These are phyloP conservation scores for Scleropages formosus DNA, from an alignment of 2,797 vertebrate species.

Conservation along the genomic window DNA sequence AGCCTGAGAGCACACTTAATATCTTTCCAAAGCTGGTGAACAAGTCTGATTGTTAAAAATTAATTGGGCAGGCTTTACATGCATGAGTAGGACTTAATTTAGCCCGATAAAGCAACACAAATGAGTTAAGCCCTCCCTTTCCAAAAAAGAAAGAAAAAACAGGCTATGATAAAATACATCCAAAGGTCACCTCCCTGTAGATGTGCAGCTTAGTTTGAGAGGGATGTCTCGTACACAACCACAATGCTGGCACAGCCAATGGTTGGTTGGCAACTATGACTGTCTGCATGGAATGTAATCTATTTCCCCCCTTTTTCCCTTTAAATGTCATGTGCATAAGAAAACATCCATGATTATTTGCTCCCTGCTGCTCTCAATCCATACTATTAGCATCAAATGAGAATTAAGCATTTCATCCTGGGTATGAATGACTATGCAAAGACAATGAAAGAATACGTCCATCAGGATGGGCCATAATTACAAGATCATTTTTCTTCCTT, in stretches of 20 bases:
- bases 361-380: conserved; percentile 58
- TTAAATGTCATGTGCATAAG: conserved; percentile 67
- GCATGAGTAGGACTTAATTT: conserved; percentile 65
- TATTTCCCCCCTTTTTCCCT: conserved; percentile 50
- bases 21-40: conserved; percentile 17
- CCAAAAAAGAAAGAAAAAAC: conserved; percentile 36
- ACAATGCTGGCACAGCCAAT: conserved; percentile 39
- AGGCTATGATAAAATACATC: conserved; percentile 61
- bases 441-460: conserved; percentile 60
- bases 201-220: conserved; percentile 57
- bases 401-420: conserved; percentile 66
- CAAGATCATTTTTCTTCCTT: conserved; percentile 59
- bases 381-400: conserved; percentile 67
- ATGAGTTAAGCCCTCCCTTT: conserved; percentile 54
- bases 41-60: conserved; percentile 54
- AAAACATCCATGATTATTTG: conserved; percentile 64
- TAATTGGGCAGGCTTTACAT: conserved; percentile 60
- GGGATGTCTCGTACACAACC: conserved; percentile 42
- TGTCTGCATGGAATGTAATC: conserved; percentile 55
- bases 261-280: conserved; percentile 45
- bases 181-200: conserved; percentile 58
- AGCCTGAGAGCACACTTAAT: conserved; percentile 20
- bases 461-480: conserved; percentile 56
- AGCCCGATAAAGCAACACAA: conserved; percentile 61
- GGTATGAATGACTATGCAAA: conserved; percentile 64